Evolutionary conservation across 2,797 vertebrate species (phyloP).

Genomic region (Rallus crepitans): DNA sequence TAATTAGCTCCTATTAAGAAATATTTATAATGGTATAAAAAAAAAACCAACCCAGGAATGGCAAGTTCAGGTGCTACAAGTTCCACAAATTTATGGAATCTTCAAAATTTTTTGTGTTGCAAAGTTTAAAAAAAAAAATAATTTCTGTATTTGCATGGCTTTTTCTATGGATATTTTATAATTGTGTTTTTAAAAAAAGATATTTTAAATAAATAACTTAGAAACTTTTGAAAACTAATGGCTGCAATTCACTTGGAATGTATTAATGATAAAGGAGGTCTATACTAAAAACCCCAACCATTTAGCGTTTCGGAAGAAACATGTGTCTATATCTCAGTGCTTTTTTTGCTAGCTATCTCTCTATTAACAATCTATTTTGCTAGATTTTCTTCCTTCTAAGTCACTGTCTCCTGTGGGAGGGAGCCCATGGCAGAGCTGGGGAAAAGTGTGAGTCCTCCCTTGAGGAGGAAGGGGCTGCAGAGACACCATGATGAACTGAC

Average conservation of each 20-base stretch:
- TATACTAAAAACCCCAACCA: neutral
- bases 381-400: neutral
- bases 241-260: neutral
- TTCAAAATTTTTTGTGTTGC: neutral
- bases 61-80: neutral
- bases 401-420: too few relatives aligned
- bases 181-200: neutral
- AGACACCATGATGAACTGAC: too few relatives aligned
- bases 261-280: neutral
- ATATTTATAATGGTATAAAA: neutral
- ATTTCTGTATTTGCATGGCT: neutral
- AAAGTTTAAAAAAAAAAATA: fast-evolving
- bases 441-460: too few relatives aligned
- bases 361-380: neutral
- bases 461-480: too few relatives aligned
- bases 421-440: too few relatives aligned
- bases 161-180: neutral
- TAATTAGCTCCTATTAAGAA: neutral
- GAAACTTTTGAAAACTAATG: neutral
- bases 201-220: neutral
- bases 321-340: fast-evolving
- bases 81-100: neutral
- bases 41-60: neutral
- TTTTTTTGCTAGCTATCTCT: neutral
- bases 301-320: neutral